Base-by-base conservation (phyloP, 2,797 vertebrate genomes). In the Bradypus variegatus region DNA sequence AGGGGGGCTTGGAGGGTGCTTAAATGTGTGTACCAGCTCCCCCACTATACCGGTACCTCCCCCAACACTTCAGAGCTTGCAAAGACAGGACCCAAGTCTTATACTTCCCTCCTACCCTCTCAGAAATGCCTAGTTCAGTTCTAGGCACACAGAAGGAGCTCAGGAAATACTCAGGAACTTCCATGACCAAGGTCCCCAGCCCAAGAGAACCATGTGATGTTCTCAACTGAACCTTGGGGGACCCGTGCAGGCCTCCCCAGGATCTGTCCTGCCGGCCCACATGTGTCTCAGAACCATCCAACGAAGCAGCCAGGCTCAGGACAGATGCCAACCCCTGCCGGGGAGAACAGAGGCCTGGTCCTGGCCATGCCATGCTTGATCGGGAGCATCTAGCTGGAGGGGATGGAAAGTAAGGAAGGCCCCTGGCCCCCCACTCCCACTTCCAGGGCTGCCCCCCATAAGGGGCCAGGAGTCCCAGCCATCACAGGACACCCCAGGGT, bases 341-440 rank as follows among this genome's bases (percentile, higher is more conserved):
- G 69, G 58, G 31, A 60, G 41, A 60, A 62, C 21, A 55, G 90
- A 93, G 91, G 90, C 77, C 64, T 78, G 70, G 83, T 91, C 92
- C 91, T 58, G 58, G 88, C 79, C n/a, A 8, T 1, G 2, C 75
- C 5, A 2, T 7, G 62, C 29, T 27, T 29, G 70, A 67, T 62
- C 13, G 23, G 38, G 2, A 38, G 90, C 83, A 58, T 67, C 70
- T 29, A 78, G 58, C 73, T 55, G 82, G 80, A 92, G 77, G 88
- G 89, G 91, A 92, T 38, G 58, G 77, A 92, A 89, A 64, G 91
- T 72, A 73, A 93, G 70, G 50, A 50, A 38, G 77, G 94, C 69
- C 86, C 92, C 79, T 75, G 90, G 95, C 92, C 55, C 93, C 94
- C 94, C 93, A 95, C 78, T 93, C 86, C 90, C 83, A 76, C 91